phyloP scores from a whole-genome alignment of 2,888 invertebrate species.

The Mellilla xanthometata region DNA sequence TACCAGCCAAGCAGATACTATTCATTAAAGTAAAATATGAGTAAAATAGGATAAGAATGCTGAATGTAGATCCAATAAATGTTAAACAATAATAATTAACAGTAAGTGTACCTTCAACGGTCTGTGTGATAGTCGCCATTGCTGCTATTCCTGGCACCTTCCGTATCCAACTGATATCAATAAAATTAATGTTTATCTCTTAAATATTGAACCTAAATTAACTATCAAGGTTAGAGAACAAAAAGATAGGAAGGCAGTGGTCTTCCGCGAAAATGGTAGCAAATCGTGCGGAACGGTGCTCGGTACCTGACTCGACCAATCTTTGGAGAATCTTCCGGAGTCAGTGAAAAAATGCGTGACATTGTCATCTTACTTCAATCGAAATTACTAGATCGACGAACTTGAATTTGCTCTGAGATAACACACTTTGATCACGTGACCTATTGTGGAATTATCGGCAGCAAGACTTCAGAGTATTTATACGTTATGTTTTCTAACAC shows the following conservation, averaged over 20 bases:
- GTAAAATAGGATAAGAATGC: too few species aligned
- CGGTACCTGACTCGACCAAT: constrained; percentile 17
- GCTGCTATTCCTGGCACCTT: constrained; percentile 36
- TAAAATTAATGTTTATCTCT: constrained; percentile 58
- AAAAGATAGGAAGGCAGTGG: constrained; percentile 46
- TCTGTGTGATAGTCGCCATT: constrained; percentile 60
- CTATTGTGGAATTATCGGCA: too few species aligned
- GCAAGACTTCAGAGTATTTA: too few species aligned
- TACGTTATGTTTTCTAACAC: too few species aligned
- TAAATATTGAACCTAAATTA: constrained; percentile 55
- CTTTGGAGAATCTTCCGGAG: constrained; percentile 31
- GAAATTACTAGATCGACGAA: not conserved
- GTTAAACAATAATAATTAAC: too few species aligned
- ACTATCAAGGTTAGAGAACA: constrained; percentile 41
- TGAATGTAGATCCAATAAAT: too few species aligned
- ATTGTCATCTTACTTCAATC: not conserved
- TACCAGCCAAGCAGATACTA: too few species aligned
- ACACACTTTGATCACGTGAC: too few species aligned
- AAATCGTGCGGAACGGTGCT: constrained; percentile 52
- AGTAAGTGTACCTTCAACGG: constrained; percentile 55
- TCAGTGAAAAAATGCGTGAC: constrained; percentile 12
- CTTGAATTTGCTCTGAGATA: too few species aligned
- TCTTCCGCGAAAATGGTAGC: constrained; percentile 37
- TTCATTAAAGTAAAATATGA: too few species aligned
- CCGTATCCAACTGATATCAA: constrained; percentile 50